Percentiles rank a stretch among this genome's conserved stretches.
phyloP scores from a whole-genome alignment of 1,140 invertebrate genomes.

The Sipha flava region DNA sequence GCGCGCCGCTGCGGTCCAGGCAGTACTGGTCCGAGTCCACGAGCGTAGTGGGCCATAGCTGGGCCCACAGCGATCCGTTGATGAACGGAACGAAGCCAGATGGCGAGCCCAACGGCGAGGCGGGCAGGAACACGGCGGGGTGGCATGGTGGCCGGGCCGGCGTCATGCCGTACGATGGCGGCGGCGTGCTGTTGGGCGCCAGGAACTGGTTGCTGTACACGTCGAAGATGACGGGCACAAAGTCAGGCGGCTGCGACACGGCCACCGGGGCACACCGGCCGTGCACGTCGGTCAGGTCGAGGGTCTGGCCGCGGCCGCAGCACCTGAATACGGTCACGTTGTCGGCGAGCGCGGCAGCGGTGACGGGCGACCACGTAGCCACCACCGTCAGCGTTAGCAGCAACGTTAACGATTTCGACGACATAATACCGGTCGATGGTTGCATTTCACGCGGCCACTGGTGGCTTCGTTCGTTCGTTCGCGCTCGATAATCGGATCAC shows the following conservation, averaged over 20 bases:
- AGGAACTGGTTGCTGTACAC: slow-evolving; percentile 42
- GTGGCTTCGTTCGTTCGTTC: no score
- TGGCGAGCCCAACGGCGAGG: slow-evolving; percentile 36
- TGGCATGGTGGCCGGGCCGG: background rate
- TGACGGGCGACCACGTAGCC: background rate
- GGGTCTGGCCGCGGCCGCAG: slow-evolving; percentile 45
- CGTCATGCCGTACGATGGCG: slow-evolving; percentile 43
- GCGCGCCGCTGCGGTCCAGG: slow-evolving; percentile 38
- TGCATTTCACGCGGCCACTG: no score
- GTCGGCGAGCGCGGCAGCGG: no score
- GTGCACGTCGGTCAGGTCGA: slow-evolving; percentile 36
- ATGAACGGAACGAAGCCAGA: slow-evolving; percentile 46
- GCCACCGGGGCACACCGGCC: background rate
- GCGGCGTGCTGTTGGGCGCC: slow-evolving; percentile 41
- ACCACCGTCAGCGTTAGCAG: background rate
- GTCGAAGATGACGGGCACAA: slow-evolving; percentile 48
- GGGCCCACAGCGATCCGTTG: slow-evolving; percentile 49
- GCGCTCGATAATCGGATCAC: no score
- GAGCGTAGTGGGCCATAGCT: slow-evolving; percentile 40
- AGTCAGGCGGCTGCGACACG: background rate
- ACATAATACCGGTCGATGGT: no score
- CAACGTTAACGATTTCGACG: background rate
- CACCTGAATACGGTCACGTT: slow-evolving; percentile 48
- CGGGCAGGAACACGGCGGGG: background rate
- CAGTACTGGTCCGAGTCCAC: slow-evolving; percentile 48